Evolutionary conservation across 2,797 vertebrate species (phyloP), one percentile per base, ranked within the genome.

Genomic region (Erpetoichthys calabaricus): DNA sequence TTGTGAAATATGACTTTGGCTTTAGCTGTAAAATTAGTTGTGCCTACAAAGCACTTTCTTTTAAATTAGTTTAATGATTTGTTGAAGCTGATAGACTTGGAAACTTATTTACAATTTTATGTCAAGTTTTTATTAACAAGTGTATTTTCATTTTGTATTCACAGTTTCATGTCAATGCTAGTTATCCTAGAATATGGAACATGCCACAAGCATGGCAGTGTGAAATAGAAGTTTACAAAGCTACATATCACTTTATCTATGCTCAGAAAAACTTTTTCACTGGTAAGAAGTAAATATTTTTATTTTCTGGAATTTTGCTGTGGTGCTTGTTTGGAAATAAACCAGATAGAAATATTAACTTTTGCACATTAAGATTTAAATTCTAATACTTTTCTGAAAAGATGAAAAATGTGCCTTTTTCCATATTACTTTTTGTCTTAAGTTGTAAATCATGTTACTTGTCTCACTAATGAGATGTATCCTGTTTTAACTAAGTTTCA

Each of bases 181-280:
- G 88, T 75, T 98, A 96, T 65, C 91, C 94, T 6, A 83, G 89
- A 9, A 77, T 90, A 45, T 98, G 96, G 96, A 99, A 99, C 75
- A 97, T 97, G 94, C 91, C 92, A 4, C 96, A 99, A 80, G 89
- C 85, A 0, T 99, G 96, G 96, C 92, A 98, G 59, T 97, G 94
- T 51, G 95, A 98, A 75, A 85, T 99, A 2, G 95, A 99, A 69
- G 95, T 98, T 60, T 99, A 97, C 76, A 99, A 99, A 74, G 92
- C 96, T 63, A 98, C 95, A 0, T 99, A 98, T 67, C 92, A 99
- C 69, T 99, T 99, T 70, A 98, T 99, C 74, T 99, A 94, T 62
- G 94, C 96, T 58, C 96, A 99, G 78, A 99, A 98, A 71, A 95
- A 89, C 80, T 99, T 99, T 75, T 98, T 99, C 70, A 86, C 94